A percentile compares a stretch with the other conserved stretches of the same genome.
phyloP scores from a whole-genome alignment of 2,113 vertebrate genomes.

The Glaucomys volans region DNA sequence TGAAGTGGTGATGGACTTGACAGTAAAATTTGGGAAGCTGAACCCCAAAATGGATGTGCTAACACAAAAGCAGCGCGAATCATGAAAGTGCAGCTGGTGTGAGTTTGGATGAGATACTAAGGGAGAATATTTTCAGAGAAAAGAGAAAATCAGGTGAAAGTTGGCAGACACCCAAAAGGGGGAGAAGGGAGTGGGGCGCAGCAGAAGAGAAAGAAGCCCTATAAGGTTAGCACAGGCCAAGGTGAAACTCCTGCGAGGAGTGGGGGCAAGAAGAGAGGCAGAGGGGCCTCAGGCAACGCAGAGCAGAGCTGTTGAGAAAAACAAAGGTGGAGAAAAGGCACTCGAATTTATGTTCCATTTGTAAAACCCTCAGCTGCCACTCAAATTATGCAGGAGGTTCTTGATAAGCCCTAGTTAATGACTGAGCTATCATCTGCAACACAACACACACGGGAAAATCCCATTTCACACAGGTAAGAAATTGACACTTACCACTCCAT shows the following conservation, averaged over 20 bases:
- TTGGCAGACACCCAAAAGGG: background rate
- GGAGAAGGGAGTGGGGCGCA: background rate
- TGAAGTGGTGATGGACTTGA: background rate
- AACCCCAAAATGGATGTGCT: background rate
- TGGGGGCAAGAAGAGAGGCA: background rate
- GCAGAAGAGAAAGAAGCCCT: background rate
- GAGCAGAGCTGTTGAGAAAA: constrained; percentile 10
- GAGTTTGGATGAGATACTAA: background rate
- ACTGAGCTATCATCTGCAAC: background rate
- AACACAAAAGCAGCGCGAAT: background rate
- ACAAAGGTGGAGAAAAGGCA: constrained; percentile 34
- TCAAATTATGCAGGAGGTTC: background rate
- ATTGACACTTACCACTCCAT: constrained; percentile 68
- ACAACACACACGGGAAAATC: background rate
- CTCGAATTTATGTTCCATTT: constrained; percentile 51
- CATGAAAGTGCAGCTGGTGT: background rate
- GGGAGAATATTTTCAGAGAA: background rate
- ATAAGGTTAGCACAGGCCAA: background rate
- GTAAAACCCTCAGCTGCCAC: constrained; percentile 59
- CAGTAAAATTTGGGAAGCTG: background rate
- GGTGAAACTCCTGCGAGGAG: background rate
- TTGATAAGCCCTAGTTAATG: constrained; percentile 63
- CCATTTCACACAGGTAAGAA: constrained; percentile 34
- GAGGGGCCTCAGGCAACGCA: background rate
- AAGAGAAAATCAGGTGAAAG: background rate